Evolutionary conservation across 2,888 invertebrate species (phyloP), one percentile per base, ranked within the genome.

Genomic region (Torymus texanus): DNA sequence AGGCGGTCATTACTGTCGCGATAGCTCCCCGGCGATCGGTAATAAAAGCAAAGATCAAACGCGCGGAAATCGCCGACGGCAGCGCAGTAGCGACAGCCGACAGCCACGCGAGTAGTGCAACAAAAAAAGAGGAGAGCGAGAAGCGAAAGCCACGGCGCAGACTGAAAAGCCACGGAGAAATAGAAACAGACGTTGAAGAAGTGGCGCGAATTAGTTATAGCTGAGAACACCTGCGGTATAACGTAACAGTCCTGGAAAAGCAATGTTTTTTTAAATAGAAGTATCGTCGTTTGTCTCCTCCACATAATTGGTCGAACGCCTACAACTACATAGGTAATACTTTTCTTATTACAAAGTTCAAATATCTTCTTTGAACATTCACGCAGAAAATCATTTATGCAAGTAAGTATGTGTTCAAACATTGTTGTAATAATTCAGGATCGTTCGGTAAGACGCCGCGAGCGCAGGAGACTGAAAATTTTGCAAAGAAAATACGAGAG

Each of bases 1-100:
- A 82, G 76, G 12, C 79, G 82, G 83, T 85, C 84, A 84, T 86
- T 86, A 85, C 82, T 83, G 84, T 84, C 83, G 5, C 68, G 67
- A 86, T 83, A 84, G 84, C 85, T 86, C 80, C 80, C 71, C 63
- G 72, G 73, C 75, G 80, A 78, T 65, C 72, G 82, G 74, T 65
- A 76, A 81, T 58, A 29, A 77, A 58, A 72, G 59, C 65, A 66
- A 78, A 72, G 65, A 70, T 63, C 61, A 53, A 61, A 75, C 24
- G 41, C 51, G 67, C 53, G 51, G 56, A 58, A 14, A 53, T 4
- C n/a, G 24, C 13, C 24, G 41, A 51, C 55, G n/a, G 29, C 21
- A 59, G 41, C 41, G 8, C 41, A 41, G 41, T 41, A 41, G 41
- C 41, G 41, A 41, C 41, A 41, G 41, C 41, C 41, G 41, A 41